Evolutionary conservation across 35 echinoderm and acorn worm species (phyloP), one percentile per base, ranked within the genome.

Genomic region (Lytechinus pictus): DNA sequence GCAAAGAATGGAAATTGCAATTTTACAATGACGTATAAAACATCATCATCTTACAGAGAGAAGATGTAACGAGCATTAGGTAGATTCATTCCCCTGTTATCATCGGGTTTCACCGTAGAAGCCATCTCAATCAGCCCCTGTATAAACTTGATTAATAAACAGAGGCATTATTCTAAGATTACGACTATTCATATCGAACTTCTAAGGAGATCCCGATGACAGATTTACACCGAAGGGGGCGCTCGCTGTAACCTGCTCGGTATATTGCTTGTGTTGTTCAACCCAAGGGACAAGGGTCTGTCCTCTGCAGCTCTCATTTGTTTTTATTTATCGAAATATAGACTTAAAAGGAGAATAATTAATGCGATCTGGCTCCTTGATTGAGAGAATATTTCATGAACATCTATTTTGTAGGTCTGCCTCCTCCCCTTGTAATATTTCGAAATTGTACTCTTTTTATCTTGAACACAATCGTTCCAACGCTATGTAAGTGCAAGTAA

Each of bases 91-190:
- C n/a, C n/a, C n/a, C 66, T 7, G 66, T 24, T 79, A 79, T 79
- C 29, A 28, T 27, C 53, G 8, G 0, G n/a, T 79, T 79, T 11
- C 4, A 79, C 66, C 16, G n/a, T 24, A 5, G 66, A 79, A n/a
- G 6, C 19, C 66, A 5, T 24, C n/a, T 79, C 66, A 79, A 16
- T 79, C 66, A 79, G n/a, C 66, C 66, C 66, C 2, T 79, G 66
- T 79, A 19, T 79, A 14, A 79, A 79, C 12, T 79, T 79, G 66
- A 79, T 79, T 79, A 79, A 79, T 79, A 79, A 79, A 79, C 66
- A 79, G 66, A 79, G 66, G 66, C 66, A 79, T 79, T 79, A 79
- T 79, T 79, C 16, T 79, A 79, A 79, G 66, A 79, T 79, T 79
- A 79, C 66, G 66, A 79, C 66, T 79, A 79, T 79, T 79, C 66